Percentiles rank a stretch among this genome's conserved stretches.
Evolutionary conservation across 2,113 vertebrate species (phyloP).

Genomic region (Gasterosteus nipponicus): DNA sequence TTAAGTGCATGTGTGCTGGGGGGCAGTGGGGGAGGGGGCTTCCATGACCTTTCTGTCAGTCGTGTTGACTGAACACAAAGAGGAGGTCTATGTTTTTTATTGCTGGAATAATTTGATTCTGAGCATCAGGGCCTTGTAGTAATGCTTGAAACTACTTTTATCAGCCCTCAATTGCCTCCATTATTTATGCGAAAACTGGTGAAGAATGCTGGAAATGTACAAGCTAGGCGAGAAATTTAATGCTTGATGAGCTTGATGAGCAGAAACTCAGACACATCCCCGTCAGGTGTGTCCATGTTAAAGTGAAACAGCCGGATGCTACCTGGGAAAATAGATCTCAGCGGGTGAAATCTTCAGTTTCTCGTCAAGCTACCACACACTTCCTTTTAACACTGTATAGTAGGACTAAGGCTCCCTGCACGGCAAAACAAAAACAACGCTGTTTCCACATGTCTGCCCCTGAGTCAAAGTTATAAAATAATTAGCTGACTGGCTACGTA

Average conservation of each 20-base stretch:
- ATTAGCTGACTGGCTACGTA: not conserved
- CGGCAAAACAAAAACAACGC: not conserved
- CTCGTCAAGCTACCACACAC: not conserved
- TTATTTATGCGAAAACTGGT: conserved; percentile 17
- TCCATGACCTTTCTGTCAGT: conserved; percentile 28
- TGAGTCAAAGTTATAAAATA: no score
- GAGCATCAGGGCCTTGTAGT: conserved; percentile 27
- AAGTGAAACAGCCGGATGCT: conserved; percentile 12
- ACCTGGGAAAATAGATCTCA: conserved; percentile 49
- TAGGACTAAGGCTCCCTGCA: not conserved
- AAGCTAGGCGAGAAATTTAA: not conserved
- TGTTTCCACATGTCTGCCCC: not conserved
- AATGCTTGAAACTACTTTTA: conserved; percentile 43
- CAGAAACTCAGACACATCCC: not conserved
- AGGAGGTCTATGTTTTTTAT: conserved; percentile 22
- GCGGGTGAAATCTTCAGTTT: not conserved
- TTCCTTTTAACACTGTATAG: no score
- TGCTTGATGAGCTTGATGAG: no score
- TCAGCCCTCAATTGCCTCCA: conserved; percentile 21
- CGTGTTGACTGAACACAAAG: conserved; percentile 14
- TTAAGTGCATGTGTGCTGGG: conserved; percentile 4
- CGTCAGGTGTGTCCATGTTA: not conserved
- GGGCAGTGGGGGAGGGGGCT: not conserved
- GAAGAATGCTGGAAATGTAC: conserved; percentile 32
- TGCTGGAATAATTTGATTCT: conserved; percentile 27